A percentile compares a stretch with the other conserved stretches of the same genome.
phyloP scores from a whole-genome alignment of 2,888 invertebrate genomes.

The Drosophila tanythrix region DNA sequence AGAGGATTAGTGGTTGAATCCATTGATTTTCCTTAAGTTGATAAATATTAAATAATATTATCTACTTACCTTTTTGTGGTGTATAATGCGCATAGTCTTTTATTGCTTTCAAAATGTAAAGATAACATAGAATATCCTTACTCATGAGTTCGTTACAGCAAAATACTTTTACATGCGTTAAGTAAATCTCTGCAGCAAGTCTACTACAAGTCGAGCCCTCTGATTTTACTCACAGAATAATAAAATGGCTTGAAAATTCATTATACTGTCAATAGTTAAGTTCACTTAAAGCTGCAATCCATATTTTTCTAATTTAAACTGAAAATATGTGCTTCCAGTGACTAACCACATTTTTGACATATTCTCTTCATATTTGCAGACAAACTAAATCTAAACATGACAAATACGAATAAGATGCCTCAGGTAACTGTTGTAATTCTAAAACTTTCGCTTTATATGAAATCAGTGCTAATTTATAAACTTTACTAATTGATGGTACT shows the following conservation, averaged over 20 bases:
- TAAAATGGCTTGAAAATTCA: not conserved
- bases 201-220: not conserved
- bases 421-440: slow-evolving; percentile 25
- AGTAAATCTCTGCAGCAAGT: not conserved
- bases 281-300: not conserved
- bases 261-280: not conserved
- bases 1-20: slow-evolving; percentile 25
- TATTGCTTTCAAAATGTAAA: not conserved
- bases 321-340: not conserved
- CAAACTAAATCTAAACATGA: not conserved
- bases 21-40: slow-evolving; percentile 9
- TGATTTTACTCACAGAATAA: not conserved
- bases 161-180: not conserved
- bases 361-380: slow-evolving; percentile 22
- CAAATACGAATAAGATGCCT: slow-evolving; percentile 20
- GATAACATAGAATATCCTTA: too few relatives aligned
- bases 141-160: not conserved
- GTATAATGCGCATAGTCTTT: not conserved
- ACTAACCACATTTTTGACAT: slow-evolving; percentile 1
- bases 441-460: slow-evolving; percentile 23
- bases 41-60: slow-evolving; percentile 1
- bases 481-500: slow-evolving; percentile 66
- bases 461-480: slow-evolving; percentile 59
- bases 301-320: not conserved
- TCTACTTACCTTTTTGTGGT: not conserved